Evolutionary conservation across 2,888 invertebrate species (phyloP).

Genomic region (Rutpela maculata): DNA sequence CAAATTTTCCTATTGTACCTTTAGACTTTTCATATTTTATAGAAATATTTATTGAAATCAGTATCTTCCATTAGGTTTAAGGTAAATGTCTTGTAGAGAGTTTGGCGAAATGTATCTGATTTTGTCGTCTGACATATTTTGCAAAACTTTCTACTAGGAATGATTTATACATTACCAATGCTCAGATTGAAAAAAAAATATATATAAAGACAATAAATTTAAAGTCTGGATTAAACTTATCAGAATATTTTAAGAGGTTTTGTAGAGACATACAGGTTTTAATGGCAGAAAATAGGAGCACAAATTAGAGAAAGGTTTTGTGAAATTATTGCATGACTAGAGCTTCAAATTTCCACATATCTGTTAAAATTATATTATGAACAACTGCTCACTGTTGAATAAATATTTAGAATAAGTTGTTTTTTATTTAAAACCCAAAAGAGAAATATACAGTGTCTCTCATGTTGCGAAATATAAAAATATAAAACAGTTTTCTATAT

Average conservation of each 20-base stretch:
- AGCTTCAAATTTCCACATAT: constrained; percentile 48
- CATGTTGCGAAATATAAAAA: too few relatives aligned
- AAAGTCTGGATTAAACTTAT: constrained; percentile 37
- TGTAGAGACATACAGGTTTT: background rate
- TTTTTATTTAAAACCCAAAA: constrained; percentile 25
- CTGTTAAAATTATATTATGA: constrained; percentile 46
- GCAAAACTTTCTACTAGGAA: constrained; percentile 22
- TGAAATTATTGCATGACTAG: constrained; percentile 35
- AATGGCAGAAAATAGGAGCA: constrained; percentile 8
- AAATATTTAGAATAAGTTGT: constrained; percentile 42
- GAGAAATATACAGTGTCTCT: background rate
- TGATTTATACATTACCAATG: constrained; percentile 11
- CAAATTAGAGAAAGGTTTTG: constrained; percentile 11
- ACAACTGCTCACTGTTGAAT: constrained; percentile 55
- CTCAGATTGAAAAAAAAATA: constrained; percentile 11
- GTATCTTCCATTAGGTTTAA: constrained; percentile 49
- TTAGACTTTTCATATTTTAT: constrained; percentile 43
- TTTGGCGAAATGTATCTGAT: background rate
- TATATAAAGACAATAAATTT: constrained; percentile 40
- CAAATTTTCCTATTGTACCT: constrained; percentile 34
- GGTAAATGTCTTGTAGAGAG: constrained; percentile 13
- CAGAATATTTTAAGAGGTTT: background rate
- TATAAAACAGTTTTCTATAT: too few relatives aligned
- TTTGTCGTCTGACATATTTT: background rate
- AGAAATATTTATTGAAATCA: constrained; percentile 41